Evolutionary conservation across 2,113 vertebrate genomes (phyloP).

Genomic region (Chauna torquata): DNA sequence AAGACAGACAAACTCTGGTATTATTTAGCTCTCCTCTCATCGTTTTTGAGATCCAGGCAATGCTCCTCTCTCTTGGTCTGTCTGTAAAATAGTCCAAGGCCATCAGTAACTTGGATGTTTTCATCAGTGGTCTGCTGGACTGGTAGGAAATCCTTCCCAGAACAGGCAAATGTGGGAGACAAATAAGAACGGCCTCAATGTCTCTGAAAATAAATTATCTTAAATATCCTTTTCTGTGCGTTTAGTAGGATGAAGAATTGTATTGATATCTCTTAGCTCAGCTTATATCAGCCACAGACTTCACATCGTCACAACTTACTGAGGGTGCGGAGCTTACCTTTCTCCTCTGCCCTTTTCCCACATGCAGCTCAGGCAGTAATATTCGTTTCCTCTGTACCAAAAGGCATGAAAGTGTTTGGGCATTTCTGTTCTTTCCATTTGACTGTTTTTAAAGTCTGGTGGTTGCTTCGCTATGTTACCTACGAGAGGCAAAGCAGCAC

Average conservation of each 20-base stretch:
- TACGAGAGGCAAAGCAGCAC: neutral
- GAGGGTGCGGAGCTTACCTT: neutral
- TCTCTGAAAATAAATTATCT: neutral
- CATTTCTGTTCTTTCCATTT: neutral
- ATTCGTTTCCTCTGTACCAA: neutral
- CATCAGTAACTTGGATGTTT: neutral
- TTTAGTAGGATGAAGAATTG: neutral
- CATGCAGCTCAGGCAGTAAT: neutral
- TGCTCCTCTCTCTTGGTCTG: neutral
- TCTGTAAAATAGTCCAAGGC: neutral
- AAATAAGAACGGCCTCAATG: neutral
- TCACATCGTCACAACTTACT: neutral
- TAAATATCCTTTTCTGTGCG: neutral
- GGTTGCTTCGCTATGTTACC: too few relatives aligned
- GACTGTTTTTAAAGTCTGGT: neutral
- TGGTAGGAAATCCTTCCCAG: neutral
- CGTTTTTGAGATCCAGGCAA: neutral
- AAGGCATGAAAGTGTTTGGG: neutral
- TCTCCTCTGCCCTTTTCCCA: too few relatives aligned
- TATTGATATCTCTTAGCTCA: neutral
- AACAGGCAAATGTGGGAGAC: neutral
- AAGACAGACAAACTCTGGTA: neutral
- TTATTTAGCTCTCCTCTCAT: neutral
- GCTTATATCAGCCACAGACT: too few relatives aligned
- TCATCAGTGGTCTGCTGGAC: neutral